Evolutionary conservation across 1,140 invertebrate genomes (phyloP).

Genomic region (Drosophila leontia): DNA sequence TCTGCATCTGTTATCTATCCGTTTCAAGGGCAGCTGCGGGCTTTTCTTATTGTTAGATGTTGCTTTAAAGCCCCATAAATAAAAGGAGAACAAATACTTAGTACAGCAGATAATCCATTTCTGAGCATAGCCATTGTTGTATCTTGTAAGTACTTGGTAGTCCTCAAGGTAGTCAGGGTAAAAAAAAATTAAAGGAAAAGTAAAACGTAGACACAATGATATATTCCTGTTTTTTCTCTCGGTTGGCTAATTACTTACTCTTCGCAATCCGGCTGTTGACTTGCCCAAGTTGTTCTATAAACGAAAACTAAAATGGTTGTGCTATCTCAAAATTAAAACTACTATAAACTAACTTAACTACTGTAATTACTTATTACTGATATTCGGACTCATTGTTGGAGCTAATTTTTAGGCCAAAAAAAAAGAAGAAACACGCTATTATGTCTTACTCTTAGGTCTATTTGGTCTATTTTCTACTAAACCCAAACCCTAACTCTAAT

Average conservation of each 20-base stretch:
- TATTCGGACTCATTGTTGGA: slow-evolving; percentile 45
- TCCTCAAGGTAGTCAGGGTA: slow-evolving; percentile 73
- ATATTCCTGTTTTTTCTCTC: slow-evolving; percentile 16
- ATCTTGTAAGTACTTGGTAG: slow-evolving; percentile 57
- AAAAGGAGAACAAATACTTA: slow-evolving; percentile 32
- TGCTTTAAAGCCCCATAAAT: slow-evolving; percentile 35
- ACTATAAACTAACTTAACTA: slow-evolving; percentile 36
- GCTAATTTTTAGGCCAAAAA: slow-evolving; percentile 49
- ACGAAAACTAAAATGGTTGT: slow-evolving; percentile 81
- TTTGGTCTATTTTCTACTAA: slow-evolving; percentile 64
- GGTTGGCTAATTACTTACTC: slow-evolving; percentile 54
- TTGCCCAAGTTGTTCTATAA: slow-evolving; percentile 43
- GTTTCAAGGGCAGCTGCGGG: slow-evolving; percentile 44
- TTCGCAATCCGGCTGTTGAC: slow-evolving; percentile 73
- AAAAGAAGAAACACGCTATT: slow-evolving; percentile 32
- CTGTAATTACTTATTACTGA: slow-evolving; percentile 10
- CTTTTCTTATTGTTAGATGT: slow-evolving; percentile 49
- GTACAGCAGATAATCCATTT: slow-evolving; percentile 46
- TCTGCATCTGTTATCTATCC: slow-evolving; percentile 23
- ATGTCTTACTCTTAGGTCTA: slow-evolving; percentile 58
- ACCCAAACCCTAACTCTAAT: slow-evolving; percentile 33
- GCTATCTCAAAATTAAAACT: slow-evolving; percentile 69
- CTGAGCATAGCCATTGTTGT: slow-evolving; percentile 50
- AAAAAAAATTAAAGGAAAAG: slow-evolving; percentile 22
- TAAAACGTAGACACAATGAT: slow-evolving; percentile 24